Base-by-base conservation (phyloP, 1,140 invertebrate species). In the Penaeus chinensis region DNA sequence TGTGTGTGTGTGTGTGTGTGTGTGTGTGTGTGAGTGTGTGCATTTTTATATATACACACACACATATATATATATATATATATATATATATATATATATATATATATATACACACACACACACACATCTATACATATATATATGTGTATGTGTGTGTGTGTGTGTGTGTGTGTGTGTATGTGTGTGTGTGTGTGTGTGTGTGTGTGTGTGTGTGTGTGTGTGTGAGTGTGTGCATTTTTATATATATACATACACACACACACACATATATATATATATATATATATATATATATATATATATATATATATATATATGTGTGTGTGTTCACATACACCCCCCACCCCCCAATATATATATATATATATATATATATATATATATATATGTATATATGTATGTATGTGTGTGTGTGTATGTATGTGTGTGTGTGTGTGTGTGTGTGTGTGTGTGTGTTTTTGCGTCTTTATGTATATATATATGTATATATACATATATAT, bases 1-100 rank as follows among this genome's bases (percentile, higher is more conserved):
- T 8, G 22, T 22, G 22, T 27, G 4, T 11, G 22, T 27, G 22
- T 27, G 32, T 69, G 4, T 19, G 1, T 69, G n/a, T n/a, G n/a
- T n/a, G 32, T n/a, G n/a, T 71, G 16, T 71, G n/a, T 71, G n/a
- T n/a, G n/a, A 22, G 32, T 71, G n/a, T 71, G n/a, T 8, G n/a
- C 32, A 71, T 71, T 27, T n/a, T 27, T 71, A 71, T n/a, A 71
- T 71, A n/a, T 71, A 71, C n/a, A 71, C n/a, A n/a, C n/a, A 71
- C n/a, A 71, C n/a, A 71, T 71, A 71, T 71, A 71, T n/a, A 71
- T 13, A 69, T 69, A 22, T 69, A 19, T 71, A 71, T 71, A 16
- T 22, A 24, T 22, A 71, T 71, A 71, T n/a, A 71, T n/a, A 71
- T n/a, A 71, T 22, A 69, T 20, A 69, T 4, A 69, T 20, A 69